Conservation (phyloP, 2,113 vertebrate genomes). For the Mobula hypostoma region DNA sequence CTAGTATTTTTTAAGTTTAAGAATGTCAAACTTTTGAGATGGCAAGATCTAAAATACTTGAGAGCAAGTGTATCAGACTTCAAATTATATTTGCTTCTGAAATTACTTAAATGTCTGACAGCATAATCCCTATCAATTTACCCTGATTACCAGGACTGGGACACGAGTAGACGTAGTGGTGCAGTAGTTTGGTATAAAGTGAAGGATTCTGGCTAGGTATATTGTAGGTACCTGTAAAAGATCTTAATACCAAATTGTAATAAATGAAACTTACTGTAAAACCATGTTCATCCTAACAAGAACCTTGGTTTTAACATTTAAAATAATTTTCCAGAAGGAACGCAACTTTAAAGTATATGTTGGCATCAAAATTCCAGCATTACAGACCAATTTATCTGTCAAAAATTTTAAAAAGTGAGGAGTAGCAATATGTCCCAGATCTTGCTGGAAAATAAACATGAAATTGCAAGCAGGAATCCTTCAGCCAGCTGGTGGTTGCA, state of each 20-base stretch:
- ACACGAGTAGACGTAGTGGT: not conserved
- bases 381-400: not conserved
- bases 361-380: not conserved
- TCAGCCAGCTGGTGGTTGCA: not conserved
- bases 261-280: not conserved
- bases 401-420: not conserved
- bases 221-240: not conserved
- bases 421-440: not conserved
- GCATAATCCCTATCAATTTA: not conserved
- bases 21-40: not conserved
- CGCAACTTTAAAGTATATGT: not conserved
- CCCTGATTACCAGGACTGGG: not conserved
- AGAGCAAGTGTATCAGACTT: not conserved
- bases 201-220: not conserved
- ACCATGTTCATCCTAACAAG: not conserved
- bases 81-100: not conserved
- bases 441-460: not conserved
- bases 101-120: not conserved
- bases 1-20: not conserved
- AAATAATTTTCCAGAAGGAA: not conserved
- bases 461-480: not conserved
- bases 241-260: not conserved
- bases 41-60: not conserved
- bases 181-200: not conserved
- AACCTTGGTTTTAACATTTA: not conserved